Percentiles rank a stretch among this genome's conserved stretches.
These are phyloP conservation scores for Brassicogethes aeneus DNA, from an alignment of 2,888 invertebrate species.

Conservation along the genomic window DNA sequence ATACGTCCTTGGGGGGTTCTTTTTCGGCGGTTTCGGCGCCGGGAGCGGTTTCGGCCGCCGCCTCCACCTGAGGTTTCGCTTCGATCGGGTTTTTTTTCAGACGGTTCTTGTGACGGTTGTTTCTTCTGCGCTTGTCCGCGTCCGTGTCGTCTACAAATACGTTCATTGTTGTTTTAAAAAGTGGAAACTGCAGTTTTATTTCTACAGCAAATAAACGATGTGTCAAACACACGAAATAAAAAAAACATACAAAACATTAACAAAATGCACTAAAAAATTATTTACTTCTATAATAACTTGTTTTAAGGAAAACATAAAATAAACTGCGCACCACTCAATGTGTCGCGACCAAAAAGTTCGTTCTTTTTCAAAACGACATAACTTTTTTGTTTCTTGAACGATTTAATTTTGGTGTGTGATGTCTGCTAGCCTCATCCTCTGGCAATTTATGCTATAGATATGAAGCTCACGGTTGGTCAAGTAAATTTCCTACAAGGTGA, in stretches of 20 bases:
- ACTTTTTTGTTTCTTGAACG: too few relatives aligned
- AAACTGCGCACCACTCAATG: too few relatives aligned
- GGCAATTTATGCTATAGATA: too few relatives aligned
- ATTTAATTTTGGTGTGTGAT: too few relatives aligned
- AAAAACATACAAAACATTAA: not conserved
- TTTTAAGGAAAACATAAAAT: too few relatives aligned
- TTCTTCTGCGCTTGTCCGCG: constrained; percentile 48
- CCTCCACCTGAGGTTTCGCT: constrained; percentile 19
- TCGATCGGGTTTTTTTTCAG: constrained; percentile 27
- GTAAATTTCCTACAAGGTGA: too few relatives aligned
- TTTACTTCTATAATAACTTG: too few relatives aligned
- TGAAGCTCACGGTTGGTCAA: too few relatives aligned
- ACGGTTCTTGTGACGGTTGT: constrained; percentile 37
- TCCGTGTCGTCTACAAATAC: constrained; percentile 70
- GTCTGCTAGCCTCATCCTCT: too few relatives aligned
- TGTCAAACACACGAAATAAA: constrained; percentile 8
- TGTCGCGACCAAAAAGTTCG: too few relatives aligned
- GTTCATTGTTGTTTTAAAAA: constrained; percentile 75
- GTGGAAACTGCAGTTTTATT: constrained; percentile 75
- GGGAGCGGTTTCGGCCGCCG: constrained; percentile 12
- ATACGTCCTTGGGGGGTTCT: constrained; percentile 38
- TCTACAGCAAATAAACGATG: constrained; percentile 40
- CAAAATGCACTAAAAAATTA: too few relatives aligned
- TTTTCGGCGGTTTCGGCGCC: constrained; percentile 15
- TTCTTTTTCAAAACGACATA: too few relatives aligned